A percentile compares a stretch with the other conserved stretches of the same genome.
Conservation (phyloP, 2,797 vertebrate genomes). For the Eurystomus glaucurus region DNA sequence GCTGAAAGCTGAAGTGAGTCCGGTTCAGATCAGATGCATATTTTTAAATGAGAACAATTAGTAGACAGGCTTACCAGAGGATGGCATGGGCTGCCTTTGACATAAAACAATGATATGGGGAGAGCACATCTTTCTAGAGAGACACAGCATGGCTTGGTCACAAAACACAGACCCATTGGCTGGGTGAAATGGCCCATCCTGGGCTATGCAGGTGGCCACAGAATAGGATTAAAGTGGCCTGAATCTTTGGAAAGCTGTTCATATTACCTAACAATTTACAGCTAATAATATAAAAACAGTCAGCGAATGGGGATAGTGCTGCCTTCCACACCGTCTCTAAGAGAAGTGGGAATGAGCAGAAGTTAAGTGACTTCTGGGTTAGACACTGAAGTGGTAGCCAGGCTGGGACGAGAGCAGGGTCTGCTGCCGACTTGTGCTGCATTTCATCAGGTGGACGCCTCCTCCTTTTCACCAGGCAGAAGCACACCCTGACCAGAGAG, state of each 20-base stretch:
- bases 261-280: background rate
- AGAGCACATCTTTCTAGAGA: background rate
- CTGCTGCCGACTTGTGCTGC: background rate
- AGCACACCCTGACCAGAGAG: background rate
- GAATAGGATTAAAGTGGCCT: background rate
- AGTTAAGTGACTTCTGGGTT: background rate
- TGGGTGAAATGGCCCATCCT: background rate
- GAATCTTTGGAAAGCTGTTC: background rate
- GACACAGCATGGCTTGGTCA: background rate
- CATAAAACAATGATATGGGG: background rate
- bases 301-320: background rate
- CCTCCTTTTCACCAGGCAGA: background rate
- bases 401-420: background rate
- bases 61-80: background rate
- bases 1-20: background rate
- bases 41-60: background rate
- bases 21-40: background rate
- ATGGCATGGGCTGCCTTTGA: background rate
- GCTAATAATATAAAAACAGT: background rate
- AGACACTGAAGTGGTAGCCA: background rate
- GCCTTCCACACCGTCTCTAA: fast-evolving
- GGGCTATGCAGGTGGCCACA: background rate
- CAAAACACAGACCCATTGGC: fast-evolving
- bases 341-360: background rate
- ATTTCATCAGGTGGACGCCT: background rate